These are phyloP conservation scores for Pachydiplax longipennis DNA, from an alignment of 2,888 invertebrate genomes.

Conservation along the genomic window DNA sequence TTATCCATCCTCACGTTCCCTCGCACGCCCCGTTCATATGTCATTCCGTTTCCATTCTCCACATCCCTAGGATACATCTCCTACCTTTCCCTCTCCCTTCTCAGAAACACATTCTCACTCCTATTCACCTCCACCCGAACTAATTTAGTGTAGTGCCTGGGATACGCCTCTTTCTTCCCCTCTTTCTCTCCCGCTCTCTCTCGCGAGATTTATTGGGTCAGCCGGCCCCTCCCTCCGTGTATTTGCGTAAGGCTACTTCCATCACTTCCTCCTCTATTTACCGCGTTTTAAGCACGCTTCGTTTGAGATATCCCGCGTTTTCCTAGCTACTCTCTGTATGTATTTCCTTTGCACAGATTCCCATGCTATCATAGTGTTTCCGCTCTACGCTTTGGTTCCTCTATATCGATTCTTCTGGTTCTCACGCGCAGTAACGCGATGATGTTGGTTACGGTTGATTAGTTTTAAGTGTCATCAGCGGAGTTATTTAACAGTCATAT, in stretches of 20 bases:
- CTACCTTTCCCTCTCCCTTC: not conserved
- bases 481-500: no score
- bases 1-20: not conserved
- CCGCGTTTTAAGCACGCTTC: not conserved
- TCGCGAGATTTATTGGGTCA: constrained; percentile 22
- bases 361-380: no score
- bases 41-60: not conserved
- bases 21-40: not conserved
- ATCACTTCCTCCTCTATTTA: not conserved
- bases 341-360: no score
- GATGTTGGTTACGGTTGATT: no score
- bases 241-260: not conserved
- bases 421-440: no score
- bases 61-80: not conserved
- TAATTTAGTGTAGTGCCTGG: constrained; percentile 14
- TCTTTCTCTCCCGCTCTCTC: not conserved
- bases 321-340: not conserved
- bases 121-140: not conserved
- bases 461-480: no score
- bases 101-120: not conserved
- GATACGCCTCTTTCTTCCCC: not conserved
- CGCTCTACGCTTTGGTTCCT: no score
- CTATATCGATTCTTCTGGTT: no score
- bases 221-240: not conserved
- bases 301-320: not conserved